A percentile compares a stretch with the other conserved stretches of the same genome.
phyloP scores from a whole-genome alignment of 2,113 vertebrate species.

The Xiphophorus couchianus region DNA sequence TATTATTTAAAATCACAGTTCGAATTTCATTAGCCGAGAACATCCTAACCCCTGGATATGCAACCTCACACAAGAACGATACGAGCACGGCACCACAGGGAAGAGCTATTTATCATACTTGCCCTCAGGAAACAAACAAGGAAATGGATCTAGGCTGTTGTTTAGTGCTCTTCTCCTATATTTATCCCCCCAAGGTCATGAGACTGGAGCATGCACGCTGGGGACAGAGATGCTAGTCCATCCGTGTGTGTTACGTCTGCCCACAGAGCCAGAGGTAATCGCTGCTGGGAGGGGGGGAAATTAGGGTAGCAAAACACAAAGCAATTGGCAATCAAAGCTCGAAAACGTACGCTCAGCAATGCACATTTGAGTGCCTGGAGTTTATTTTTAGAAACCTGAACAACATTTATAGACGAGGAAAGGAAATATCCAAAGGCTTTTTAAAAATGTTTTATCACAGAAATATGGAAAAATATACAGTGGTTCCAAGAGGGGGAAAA shows the following conservation, averaged over 20 bases:
- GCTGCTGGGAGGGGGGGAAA: slow-evolving; percentile 45
- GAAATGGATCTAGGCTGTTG: slow-evolving; percentile 19
- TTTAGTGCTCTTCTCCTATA: slow-evolving; percentile 6
- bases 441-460: slow-evolving; percentile 14
- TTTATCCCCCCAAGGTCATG: slow-evolving; percentile 41
- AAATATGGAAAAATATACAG: no score
- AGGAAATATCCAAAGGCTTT: slow-evolving; percentile 16
- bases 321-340: slow-evolving; percentile 22
- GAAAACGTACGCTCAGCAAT: not conserved
- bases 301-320: slow-evolving; percentile 37
- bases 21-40: slow-evolving; percentile 54
- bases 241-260: slow-evolving; percentile 8
- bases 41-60: slow-evolving; percentile 48
- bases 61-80: slow-evolving; percentile 46
- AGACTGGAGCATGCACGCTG: slow-evolving; percentile 37
- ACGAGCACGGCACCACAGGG: slow-evolving; percentile 20
- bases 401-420: slow-evolving; percentile 14
- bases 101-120: slow-evolving; percentile 22
- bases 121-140: slow-evolving; percentile 18
- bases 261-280: slow-evolving; percentile 38
- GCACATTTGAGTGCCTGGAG: not conserved
- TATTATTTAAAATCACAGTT: slow-evolving; percentile 49
- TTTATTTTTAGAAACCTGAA: not conserved
- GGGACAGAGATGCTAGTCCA: slow-evolving; percentile 27
- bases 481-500: no score